These are phyloP conservation scores for Phaenicophaeus curvirostris DNA, from an alignment of 2,797 vertebrate species.

Conservation along the genomic window DNA sequence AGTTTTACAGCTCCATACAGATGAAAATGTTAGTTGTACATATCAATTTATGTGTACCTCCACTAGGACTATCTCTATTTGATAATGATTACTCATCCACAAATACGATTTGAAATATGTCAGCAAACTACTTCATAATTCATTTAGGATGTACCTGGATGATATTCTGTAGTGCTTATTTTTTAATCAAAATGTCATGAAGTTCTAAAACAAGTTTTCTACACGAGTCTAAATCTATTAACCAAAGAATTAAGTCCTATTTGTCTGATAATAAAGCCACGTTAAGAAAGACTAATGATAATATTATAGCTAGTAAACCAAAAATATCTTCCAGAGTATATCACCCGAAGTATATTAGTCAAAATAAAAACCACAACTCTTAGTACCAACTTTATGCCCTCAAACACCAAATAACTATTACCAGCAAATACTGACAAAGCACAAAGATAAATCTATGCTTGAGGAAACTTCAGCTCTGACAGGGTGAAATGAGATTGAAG, in stretches of 20 bases:
- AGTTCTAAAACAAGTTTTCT: not conserved
- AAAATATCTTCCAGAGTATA: not conserved
- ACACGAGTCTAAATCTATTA: not conserved
- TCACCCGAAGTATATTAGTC: not conserved
- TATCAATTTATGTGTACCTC: not conserved
- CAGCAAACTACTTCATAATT: not conserved
- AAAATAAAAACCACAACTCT: not conserved
- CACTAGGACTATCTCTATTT: not conserved
- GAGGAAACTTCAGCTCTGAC: not conserved
- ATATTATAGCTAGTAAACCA: not conserved
- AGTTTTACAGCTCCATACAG: not conserved
- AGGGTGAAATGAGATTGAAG: constrained; percentile 37
- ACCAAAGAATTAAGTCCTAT: not conserved
- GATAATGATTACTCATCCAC: not conserved
- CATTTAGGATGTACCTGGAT: not conserved
- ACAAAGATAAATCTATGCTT: constrained; percentile 15
- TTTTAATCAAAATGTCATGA: not conserved
- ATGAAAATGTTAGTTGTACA: not conserved
- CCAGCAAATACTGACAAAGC: not conserved
- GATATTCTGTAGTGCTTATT: not conserved
- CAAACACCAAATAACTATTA: not conserved
- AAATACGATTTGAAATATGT: not conserved
- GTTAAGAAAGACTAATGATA: not conserved
- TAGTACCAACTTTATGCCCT: not conserved
- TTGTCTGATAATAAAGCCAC: not conserved